Percentiles rank a stretch among this genome's conserved stretches.
phyloP scores from a whole-genome alignment of 2,888 invertebrate species.

The Tyria jacobaeae region DNA sequence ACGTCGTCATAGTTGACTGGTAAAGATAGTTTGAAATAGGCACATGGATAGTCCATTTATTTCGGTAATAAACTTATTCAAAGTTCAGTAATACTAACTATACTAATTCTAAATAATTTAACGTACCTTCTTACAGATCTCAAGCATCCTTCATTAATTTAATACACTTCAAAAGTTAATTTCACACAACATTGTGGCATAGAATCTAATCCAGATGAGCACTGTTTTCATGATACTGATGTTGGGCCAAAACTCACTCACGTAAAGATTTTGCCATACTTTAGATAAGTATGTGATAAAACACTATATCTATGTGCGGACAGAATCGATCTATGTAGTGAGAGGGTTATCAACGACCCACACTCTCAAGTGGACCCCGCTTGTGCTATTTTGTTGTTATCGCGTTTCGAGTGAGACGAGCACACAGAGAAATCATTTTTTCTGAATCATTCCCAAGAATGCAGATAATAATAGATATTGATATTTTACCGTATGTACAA shows the following conservation, averaged over 20 bases:
- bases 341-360: conserved; percentile 58
- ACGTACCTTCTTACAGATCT: conserved; percentile 55
- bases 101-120: conserved; percentile 12
- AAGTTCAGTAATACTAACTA: not conserved
- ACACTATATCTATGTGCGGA: conserved; percentile 57
- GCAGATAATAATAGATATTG: conserved; percentile 35
- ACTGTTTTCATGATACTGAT: conserved; percentile 44
- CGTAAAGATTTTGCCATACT: conserved; percentile 61
- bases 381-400: conserved; percentile 42
- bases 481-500: conserved; percentile 32
- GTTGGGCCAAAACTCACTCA: conserved; percentile 45
- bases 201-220: conserved; percentile 12
- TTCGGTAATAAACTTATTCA: not conserved
- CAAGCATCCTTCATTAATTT: conserved; percentile 45
- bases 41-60: not conserved
- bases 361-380: conserved; percentile 54
- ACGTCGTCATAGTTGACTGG: not conserved
- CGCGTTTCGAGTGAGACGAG: conserved; percentile 12
- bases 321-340: conserved; percentile 60
- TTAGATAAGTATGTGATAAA: conserved; percentile 72
- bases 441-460: conserved; percentile 36
- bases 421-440: conserved; percentile 7
- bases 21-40: not conserved
- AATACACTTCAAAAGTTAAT: conserved; percentile 19
- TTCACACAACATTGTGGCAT: conserved; percentile 30